Evolutionary conservation across 2,113 vertebrate genomes (phyloP), one percentile per base, ranked within the genome.

Genomic region (Xiphophorus maculatus): DNA sequence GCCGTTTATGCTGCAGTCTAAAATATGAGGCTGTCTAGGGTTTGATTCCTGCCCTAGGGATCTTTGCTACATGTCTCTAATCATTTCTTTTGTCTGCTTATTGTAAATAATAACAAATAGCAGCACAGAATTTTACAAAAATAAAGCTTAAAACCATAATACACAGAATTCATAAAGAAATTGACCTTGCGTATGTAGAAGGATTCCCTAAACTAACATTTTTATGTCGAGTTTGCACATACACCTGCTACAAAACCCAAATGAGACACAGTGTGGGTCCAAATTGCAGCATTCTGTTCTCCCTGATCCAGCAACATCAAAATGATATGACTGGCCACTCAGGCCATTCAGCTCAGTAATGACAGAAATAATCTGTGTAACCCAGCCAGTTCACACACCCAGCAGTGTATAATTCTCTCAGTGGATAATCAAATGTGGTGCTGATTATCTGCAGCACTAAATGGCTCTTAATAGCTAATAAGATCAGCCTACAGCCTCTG

Each of bases 401-500:
- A 71, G 19, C 73, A 69, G 58, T 80, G 77, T 12, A 70, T 82
- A 76, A 84, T 87, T 84, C 74, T 86, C 74, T 84, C 44, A 64
- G 63, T 13, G 37, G 82, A 88, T 84, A 88, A 88, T 89, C 65
- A 88, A 90, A 87, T 86, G 77, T 74, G 73, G 11, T 51, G 74
- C 88, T 85, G 90, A 90, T 91, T 80, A 90, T 89, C 74, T 68
- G 33, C 44, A 73, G 74, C 37, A 72, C 77, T 84, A 77, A 89
- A 86, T 68, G 44, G 84, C 63, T 85, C 70, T 69, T 83, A 74
- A 90, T 84, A 72, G 83, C 72, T 80, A 80, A 84, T 84, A 33
- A 70, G 86, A 87, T 83, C 76, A 85, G 82, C 62, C 62, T 27
- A 71, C 58, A 78, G 71, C 83, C 69, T 76, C 80, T 87, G 75